These are phyloP conservation scores for Lepisosteus oculatus DNA, from an alignment of 2,113 vertebrate species.

Conservation along the genomic window DNA sequence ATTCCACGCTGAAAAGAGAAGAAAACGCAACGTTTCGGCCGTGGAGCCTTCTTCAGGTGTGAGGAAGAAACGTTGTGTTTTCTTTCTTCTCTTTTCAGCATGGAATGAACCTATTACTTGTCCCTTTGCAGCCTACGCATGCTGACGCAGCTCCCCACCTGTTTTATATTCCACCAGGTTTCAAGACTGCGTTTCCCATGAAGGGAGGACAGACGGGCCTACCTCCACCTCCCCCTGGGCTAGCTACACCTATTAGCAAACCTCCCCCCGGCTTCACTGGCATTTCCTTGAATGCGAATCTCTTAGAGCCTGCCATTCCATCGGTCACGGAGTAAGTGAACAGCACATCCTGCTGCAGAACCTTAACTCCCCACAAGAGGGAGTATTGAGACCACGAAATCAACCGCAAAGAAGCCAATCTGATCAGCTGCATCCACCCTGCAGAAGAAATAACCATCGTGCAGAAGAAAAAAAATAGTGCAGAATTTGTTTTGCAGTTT, in stretches of 20 bases:
- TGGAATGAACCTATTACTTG: not conserved
- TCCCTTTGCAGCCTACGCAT: not conserved
- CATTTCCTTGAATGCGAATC: conserved; percentile 73
- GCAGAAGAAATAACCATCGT: no score
- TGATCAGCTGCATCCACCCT: no score
- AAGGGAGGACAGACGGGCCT: conserved; percentile 53
- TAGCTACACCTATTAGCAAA: conserved; percentile 74
- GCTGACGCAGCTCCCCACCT: not conserved
- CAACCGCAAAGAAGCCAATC: no score
- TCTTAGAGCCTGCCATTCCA: conserved; percentile 62
- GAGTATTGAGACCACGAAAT: no score
- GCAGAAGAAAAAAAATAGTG: no score
- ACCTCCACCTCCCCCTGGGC: conserved; percentile 75
- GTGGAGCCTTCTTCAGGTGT: not conserved
- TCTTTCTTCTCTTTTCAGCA: not conserved
- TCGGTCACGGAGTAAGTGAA: conserved; percentile 72
- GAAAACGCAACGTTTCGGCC: not conserved
- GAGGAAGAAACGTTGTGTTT: not conserved
- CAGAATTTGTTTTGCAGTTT: no score
- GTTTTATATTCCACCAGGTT: conserved; percentile 65
- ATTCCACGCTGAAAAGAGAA: no score
- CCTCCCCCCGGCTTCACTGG: conserved; percentile 90
- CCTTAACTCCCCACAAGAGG: no score
- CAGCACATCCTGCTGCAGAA: not conserved
- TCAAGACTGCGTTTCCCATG: conserved; percentile 80